Evolutionary conservation across 2,888 invertebrate species (phyloP).

Genomic region (Meteorus colon): DNA sequence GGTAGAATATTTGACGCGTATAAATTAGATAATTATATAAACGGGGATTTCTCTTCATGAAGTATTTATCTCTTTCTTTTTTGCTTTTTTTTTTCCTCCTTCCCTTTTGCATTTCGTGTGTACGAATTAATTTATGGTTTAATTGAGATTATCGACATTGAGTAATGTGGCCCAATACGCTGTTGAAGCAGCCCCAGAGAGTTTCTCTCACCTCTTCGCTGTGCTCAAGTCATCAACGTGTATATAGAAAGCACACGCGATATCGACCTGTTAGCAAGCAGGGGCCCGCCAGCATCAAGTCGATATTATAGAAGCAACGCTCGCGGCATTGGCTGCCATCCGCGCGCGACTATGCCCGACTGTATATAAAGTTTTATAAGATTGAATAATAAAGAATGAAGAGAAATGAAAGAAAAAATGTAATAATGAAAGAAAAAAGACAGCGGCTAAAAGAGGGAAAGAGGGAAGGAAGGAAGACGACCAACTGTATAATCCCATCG

Average conservation of each 20-base stretch:
- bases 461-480: neutral
- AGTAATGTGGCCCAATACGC: constrained; percentile 40
- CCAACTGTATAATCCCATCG: constrained; percentile 10
- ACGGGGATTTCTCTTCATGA: neutral
- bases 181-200: constrained; percentile 35
- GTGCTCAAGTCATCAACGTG: constrained; percentile 44
- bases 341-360: constrained; percentile 19
- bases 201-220: constrained; percentile 24
- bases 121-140: constrained; percentile 17
- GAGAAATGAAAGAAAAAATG: constrained; percentile 17
- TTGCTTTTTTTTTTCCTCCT: neutral
- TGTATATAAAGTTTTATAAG: constrained; percentile 11
- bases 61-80: neutral
- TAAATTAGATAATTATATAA: neutral
- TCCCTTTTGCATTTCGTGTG: neutral
- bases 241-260: constrained; percentile 42
- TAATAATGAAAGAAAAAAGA: neutral
- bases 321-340: constrained; percentile 32
- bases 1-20: neutral
- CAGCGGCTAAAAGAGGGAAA: neutral
- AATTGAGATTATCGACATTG: constrained; percentile 33
- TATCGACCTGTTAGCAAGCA: constrained; percentile 46
- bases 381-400: constrained; percentile 19
- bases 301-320: constrained; percentile 42
- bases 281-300: constrained; percentile 40